Evolutionary conservation across 2,888 invertebrate species (phyloP).

Genomic region (Lepidocyrtinus sp.): DNA sequence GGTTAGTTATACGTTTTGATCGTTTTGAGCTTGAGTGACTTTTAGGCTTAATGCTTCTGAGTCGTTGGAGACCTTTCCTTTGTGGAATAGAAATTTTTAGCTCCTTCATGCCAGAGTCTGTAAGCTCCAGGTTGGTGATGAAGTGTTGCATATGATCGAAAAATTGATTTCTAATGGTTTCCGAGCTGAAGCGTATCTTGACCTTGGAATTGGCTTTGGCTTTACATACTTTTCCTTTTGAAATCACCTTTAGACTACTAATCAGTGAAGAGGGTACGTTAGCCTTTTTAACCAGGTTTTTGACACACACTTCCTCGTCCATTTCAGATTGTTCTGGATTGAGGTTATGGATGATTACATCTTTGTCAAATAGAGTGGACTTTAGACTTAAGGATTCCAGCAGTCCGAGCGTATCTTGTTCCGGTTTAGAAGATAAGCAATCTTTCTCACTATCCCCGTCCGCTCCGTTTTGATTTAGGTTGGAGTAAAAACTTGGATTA

Average conservation of each 20-base stretch:
- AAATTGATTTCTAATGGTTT: conserved; percentile 36
- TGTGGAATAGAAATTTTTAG: conserved; percentile 37
- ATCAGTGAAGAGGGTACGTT: conserved; percentile 44
- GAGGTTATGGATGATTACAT: conserved; percentile 26
- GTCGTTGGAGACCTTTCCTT: too few species aligned
- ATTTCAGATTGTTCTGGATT: neutral
- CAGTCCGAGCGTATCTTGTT: neutral
- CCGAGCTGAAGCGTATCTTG: conserved; percentile 37
- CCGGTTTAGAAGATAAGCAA: too few species aligned
- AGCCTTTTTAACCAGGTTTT: conserved; percentile 38
- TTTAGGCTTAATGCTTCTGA: too few species aligned
- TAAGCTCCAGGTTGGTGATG: conserved; percentile 23
- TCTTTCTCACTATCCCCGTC: too few species aligned
- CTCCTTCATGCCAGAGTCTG: conserved; percentile 15
- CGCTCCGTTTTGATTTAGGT: neutral
- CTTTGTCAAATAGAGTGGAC: neutral
- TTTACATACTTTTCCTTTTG: conserved; percentile 38
- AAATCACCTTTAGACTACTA: conserved; percentile 46
- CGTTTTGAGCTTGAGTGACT: too few species aligned
- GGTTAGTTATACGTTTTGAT: too few species aligned
- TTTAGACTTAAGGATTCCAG: neutral
- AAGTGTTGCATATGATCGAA: conserved; percentile 21
- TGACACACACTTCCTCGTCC: conserved; percentile 27
- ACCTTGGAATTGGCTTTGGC: conserved; percentile 16
- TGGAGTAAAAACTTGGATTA: conserved; percentile 24